A percentile compares a stretch with the other conserved stretches of the same genome.
Conservation (phyloP, 1,140 invertebrate species). For the Matsumurasca onukii region DNA sequence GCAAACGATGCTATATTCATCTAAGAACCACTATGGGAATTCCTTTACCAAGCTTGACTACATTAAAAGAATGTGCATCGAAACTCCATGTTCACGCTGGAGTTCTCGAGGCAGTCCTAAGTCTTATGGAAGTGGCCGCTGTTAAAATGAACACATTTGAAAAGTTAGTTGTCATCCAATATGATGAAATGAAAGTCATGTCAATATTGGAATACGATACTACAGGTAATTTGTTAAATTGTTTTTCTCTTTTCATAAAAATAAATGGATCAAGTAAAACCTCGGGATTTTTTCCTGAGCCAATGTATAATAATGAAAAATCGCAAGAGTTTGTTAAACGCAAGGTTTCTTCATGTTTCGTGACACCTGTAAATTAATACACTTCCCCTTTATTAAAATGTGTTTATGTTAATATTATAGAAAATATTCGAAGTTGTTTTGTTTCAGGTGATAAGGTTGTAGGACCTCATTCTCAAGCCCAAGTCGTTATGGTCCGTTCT, state of each 20-base stretch:
- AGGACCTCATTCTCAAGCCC: constrained; percentile 6
- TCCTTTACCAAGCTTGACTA: constrained; percentile 12
- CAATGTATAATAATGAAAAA: no score
- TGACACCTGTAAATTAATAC: no score
- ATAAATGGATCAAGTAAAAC: no score
- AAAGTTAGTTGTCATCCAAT: constrained; percentile 43
- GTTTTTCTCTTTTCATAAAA: no score
- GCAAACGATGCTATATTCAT: constrained; percentile 1
- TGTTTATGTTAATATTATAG: no score
- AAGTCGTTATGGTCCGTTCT: constrained; percentile 39
- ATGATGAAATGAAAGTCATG: constrained; percentile 45
- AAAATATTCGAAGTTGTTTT: no score
- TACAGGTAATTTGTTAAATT: no score
- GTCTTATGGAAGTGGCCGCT: not conserved
- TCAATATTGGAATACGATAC: constrained; percentile 45
- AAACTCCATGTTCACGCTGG: not conserved
- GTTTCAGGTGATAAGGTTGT: constrained; percentile 42
- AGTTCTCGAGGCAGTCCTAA: not conserved
- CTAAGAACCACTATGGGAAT: not conserved
- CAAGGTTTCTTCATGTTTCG: no score
- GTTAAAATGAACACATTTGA: constrained; percentile 34
- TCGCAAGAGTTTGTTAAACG: no score
- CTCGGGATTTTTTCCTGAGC: no score
- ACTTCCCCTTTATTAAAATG: no score
- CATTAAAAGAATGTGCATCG: constrained; percentile 6